phyloP scores from a whole-genome alignment of 2,888 invertebrate species.

The Acronicta psi region DNA sequence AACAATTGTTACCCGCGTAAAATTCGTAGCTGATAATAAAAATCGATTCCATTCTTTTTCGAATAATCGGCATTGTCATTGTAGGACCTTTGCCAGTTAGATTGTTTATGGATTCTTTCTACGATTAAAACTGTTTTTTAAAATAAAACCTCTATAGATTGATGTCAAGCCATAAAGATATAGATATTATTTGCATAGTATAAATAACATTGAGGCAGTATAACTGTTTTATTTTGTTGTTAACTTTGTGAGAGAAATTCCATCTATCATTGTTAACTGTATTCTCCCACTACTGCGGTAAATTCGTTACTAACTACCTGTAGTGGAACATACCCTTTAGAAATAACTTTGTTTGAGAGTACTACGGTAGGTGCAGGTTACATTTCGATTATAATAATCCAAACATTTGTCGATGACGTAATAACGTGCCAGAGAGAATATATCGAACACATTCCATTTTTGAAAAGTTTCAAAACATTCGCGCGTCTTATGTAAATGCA shows the following conservation, averaged over 20 bases:
- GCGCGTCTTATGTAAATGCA: slow-evolving; percentile 52
- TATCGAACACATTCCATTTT: slow-evolving; percentile 43
- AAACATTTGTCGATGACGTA: slow-evolving; percentile 35
- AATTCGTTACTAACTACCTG: slow-evolving; percentile 36
- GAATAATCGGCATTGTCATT: slow-evolving; percentile 48
- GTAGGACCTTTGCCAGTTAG: slow-evolving; percentile 50
- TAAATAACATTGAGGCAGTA: slow-evolving; percentile 24
- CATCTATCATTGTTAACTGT: slow-evolving; percentile 44
- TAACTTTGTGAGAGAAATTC: slow-evolving; percentile 28
- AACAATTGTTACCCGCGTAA: slow-evolving; percentile 82
- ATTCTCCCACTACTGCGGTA: slow-evolving; percentile 17
- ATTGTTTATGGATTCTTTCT: slow-evolving; percentile 34
- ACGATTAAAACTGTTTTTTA: slow-evolving; percentile 7
- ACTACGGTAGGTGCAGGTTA: slow-evolving; percentile 5
- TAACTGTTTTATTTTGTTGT: slow-evolving; percentile 33
- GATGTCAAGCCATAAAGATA: slow-evolving; percentile 2
- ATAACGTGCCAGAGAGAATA: slow-evolving; percentile 27
- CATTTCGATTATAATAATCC: slow-evolving; percentile 25
- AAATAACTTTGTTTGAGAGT: slow-evolving; percentile 21
- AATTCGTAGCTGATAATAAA: slow-evolving; percentile 71
- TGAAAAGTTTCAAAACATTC: slow-evolving; percentile 44
- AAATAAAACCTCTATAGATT: slow-evolving; percentile 15
- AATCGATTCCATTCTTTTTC: slow-evolving; percentile 61
- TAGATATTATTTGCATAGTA: neutral
- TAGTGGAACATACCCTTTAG: slow-evolving; percentile 29